Evolutionary conservation across 2,888 invertebrate genomes (phyloP).

Genomic region (Eristalinus sepulchralis): DNA sequence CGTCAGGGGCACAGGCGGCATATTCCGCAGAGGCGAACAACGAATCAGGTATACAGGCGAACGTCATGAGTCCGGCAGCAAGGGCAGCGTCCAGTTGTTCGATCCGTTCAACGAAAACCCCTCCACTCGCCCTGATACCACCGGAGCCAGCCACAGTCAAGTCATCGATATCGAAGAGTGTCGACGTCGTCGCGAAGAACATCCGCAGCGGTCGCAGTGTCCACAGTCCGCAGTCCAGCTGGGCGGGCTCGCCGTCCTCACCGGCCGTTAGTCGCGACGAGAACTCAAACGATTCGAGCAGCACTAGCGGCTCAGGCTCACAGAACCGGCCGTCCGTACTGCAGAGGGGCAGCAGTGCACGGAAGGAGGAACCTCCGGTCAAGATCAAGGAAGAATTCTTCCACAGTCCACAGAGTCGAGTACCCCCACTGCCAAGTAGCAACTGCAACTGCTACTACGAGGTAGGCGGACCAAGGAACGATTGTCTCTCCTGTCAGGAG

Average conservation of each 20-base stretch:
- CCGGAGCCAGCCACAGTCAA: conserved; percentile 80
- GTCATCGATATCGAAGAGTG: conserved; percentile 80
- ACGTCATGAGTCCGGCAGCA: conserved; percentile 67
- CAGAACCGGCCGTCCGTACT: conserved; percentile 68
- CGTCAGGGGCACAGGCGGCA: conserved; percentile 57
- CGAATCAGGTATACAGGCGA: conserved; percentile 47
- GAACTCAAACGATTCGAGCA: conserved; percentile 55
- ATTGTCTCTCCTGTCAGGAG: conserved; percentile 60
- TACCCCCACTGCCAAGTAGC: conserved; percentile 72
- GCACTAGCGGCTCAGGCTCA: conserved; percentile 37
- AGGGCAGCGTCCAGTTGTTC: conserved; percentile 50
- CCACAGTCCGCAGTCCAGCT: conserved; percentile 48
- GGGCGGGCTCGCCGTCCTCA: conserved; percentile 46
- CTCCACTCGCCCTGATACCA: conserved; percentile 79
- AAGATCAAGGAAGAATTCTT: conserved; percentile 67
- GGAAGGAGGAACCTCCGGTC: conserved; percentile 30
- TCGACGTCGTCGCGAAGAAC: conserved; percentile 79
- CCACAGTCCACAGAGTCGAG: conserved; percentile 70
- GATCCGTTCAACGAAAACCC: conserved; percentile 75
- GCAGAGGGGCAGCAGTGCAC: conserved; percentile 47
- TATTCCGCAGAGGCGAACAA: conserved; percentile 52
- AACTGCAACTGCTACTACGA: conserved; percentile 72
- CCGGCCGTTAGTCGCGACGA: conserved; percentile 55
- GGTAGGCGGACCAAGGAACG: conserved; percentile 44
- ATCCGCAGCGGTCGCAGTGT: conserved; percentile 74